Conservation (phyloP, 2,113 vertebrate species). For the Sylvietta virens region DNA sequence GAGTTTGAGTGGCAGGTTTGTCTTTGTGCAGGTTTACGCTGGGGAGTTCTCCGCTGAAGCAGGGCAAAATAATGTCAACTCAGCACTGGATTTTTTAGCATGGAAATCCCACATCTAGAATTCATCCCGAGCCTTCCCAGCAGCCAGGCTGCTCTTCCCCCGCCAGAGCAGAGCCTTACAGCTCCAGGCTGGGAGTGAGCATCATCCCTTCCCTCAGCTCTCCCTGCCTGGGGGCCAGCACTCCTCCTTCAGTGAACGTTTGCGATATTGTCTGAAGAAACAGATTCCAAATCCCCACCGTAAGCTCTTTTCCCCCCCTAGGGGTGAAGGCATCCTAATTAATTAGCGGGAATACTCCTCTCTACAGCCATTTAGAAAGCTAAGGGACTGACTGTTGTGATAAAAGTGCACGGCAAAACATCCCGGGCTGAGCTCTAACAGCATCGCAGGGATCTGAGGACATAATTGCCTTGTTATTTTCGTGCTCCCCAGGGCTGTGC, state of each 20-base stretch:
- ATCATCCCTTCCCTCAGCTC: background rate
- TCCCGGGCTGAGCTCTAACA: background rate
- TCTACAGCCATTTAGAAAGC: background rate
- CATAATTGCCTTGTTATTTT: background rate
- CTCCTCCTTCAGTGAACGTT: background rate
- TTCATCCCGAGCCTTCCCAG: background rate
- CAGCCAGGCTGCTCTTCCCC: background rate
- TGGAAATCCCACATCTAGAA: background rate
- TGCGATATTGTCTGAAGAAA: background rate
- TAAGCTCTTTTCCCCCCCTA: background rate
- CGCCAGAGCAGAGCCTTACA: background rate
- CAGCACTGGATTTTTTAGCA: background rate
- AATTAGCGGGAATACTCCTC: background rate
- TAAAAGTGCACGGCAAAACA: background rate
- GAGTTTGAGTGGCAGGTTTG: background rate
- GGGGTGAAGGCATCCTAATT: background rate
- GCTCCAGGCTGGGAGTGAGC: background rate
- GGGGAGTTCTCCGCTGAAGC: background rate
- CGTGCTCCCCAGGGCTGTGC: constrained; percentile 1
- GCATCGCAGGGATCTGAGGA: background rate
- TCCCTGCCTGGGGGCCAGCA: background rate
- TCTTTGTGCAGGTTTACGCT: background rate
- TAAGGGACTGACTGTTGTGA: background rate
- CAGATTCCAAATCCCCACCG: background rate
- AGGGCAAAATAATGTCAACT: background rate